Evolutionary conservation across 2,888 invertebrate genomes (phyloP).

Genomic region (Odontocolon sp.): DNA sequence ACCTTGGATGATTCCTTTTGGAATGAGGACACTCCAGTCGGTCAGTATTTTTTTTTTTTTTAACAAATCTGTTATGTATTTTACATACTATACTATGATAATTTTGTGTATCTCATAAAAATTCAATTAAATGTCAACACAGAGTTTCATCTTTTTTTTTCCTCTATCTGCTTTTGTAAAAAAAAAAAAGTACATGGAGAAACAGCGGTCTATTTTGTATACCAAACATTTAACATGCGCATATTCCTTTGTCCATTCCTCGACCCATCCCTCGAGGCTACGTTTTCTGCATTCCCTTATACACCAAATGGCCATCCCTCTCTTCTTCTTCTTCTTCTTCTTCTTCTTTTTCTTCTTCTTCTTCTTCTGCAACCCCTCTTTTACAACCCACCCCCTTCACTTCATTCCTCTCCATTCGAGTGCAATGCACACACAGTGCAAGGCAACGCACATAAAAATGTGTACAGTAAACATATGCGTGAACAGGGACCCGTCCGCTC

Average conservation of each 20-base stretch:
- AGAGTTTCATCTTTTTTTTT: background rate
- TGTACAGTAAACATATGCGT: constrained; percentile 36
- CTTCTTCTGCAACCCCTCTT: background rate
- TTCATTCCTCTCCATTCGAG: constrained; percentile 6
- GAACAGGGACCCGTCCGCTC: constrained; percentile 16
- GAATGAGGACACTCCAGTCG: constrained; percentile 96
- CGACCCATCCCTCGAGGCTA: constrained; percentile 50
- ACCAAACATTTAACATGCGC: constrained; percentile 55
- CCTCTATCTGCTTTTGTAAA: background rate
- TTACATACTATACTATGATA: too few relatives aligned
- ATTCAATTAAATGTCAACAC: too few relatives aligned
- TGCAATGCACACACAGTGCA: constrained; percentile 7
- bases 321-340: background rate
- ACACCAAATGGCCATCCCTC: constrained; percentile 38
- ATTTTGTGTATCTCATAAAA: too few relatives aligned
- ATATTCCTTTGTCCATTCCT: constrained; percentile 49
- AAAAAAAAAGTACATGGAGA: background rate
- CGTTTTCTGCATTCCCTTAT: constrained; percentile 49
- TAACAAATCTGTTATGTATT: background rate
- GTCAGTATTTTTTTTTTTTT: constrained; percentile 83
- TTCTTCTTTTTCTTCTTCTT: background rate
- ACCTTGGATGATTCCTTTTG: constrained; percentile 96
- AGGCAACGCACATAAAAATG: background rate
- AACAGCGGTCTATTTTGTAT: constrained; percentile 10
- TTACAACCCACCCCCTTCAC: background rate